These are phyloP conservation scores for Coccyzus lansbergi DNA, from an alignment of 2,797 vertebrate genomes.

Conservation along the genomic window DNA sequence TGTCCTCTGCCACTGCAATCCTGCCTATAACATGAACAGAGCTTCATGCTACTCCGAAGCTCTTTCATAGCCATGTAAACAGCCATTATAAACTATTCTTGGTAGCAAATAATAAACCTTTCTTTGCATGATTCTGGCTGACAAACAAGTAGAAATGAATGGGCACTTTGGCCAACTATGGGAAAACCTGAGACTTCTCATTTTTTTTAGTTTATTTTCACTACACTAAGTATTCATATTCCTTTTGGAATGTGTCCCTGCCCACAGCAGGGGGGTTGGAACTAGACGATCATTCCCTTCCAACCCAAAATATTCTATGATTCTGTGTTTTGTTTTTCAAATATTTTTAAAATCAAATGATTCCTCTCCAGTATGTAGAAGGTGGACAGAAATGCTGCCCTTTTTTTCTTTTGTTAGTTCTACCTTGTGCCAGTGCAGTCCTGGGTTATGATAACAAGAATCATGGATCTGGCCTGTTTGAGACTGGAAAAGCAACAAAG, in stretches of 20 bases:
- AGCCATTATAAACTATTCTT: not conserved
- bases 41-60: not conserved
- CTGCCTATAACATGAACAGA: not conserved
- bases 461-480: not conserved
- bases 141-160: not conserved
- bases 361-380: not conserved
- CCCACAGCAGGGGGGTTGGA: too few relatives aligned
- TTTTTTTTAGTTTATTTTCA: not conserved
- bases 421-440: not conserved
- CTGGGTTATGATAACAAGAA: not conserved
- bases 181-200: not conserved
- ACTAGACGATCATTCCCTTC: too few relatives aligned
- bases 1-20: not conserved
- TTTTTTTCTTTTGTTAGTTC: not conserved
- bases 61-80: not conserved
- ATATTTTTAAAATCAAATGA: not conserved
- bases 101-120: not conserved
- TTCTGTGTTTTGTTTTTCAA: not conserved
- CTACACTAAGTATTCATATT: not conserved
- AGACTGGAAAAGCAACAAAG: not conserved
- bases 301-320: too few relatives aligned
- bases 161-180: fast-evolving
- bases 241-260: too few relatives aligned
- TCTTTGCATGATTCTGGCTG: not conserved
- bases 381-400: not conserved